Evolutionary conservation across 2,113 vertebrate species (phyloP), one percentile per base, ranked within the genome.

Genomic region (Clarias batrachus): DNA sequence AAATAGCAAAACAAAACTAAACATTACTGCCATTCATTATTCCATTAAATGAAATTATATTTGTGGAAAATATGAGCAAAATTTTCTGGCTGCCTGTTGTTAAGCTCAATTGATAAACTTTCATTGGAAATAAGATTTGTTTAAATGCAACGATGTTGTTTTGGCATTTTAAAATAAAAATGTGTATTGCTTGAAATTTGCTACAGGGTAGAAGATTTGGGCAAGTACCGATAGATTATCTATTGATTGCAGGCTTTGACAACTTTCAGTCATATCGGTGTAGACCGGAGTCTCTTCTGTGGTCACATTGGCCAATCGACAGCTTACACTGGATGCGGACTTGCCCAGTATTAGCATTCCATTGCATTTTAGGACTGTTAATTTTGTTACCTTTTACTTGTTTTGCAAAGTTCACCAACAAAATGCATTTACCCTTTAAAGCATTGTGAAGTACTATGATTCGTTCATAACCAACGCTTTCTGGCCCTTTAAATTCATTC

Each of bases 351-450:
- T 83, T 83, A 54, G 70, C 87, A 56, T 84, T 86, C 37, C 77
- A 86, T 83, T 66, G 81, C 59, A 8, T 88, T 68, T 82, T 66
- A 54, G 41, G 65, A 74, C 27, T 86, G 70, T 87, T 57, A 14
- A 59, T 85, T 90, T 84, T 5, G 81, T 87, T 77, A 77, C 68
- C 41, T 89, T 85, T 73, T 57, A 70, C 65, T 73, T 86, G 73
- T 85, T 83, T 81, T 87, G 86, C 71, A 71, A 65, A 88, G 76
- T 65, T 83, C 87, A 85, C 90, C 90, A 91, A 94, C 91, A 87
- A 89, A 87, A 93, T 92, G 93, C 93, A 94, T 92, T 89, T 93
- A 92, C 93, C 94, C 95, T 95, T 95, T 95, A 95, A 95, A 89
- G 92, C 90, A 87, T 85, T 90, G 85, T 85, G 89, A 87, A 87